Conservation (phyloP, 2,888 invertebrate genomes). For the Disparrhopalites patrizii region DNA sequence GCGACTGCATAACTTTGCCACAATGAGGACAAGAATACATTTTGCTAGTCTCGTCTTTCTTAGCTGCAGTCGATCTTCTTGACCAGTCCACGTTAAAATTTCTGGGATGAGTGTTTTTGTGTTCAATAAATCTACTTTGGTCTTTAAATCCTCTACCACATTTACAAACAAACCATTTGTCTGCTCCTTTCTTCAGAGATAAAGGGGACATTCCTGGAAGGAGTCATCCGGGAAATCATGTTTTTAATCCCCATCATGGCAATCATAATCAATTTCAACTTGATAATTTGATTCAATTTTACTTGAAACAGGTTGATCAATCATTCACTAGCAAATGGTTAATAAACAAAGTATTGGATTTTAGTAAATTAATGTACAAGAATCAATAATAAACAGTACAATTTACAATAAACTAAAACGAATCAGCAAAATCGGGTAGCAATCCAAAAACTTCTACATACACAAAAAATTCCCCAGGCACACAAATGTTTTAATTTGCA, state of each 20-base stretch:
- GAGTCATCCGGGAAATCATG: background rate
- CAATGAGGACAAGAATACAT: constrained; percentile 16
- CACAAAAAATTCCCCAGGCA: too few relatives aligned
- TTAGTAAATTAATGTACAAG: too few relatives aligned
- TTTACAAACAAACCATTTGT: constrained; percentile 15
- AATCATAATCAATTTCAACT: too few relatives aligned
- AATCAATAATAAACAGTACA: too few relatives aligned
- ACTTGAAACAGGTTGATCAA: too few relatives aligned
- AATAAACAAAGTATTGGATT: too few relatives aligned
- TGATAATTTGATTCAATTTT: too few relatives aligned
- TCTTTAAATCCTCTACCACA: constrained; percentile 15
- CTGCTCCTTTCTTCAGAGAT: constrained; percentile 1
- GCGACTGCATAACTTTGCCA: background rate
- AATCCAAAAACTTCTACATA: too few relatives aligned
- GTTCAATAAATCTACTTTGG: background rate
- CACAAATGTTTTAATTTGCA: too few relatives aligned
- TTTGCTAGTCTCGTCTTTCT: background rate
- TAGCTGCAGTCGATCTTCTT: background rate
- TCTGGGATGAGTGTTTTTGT: constrained; percentile 9
- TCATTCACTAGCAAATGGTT: too few relatives aligned
- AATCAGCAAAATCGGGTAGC: too few relatives aligned
- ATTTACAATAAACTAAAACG: too few relatives aligned
- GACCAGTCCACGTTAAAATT: constrained; percentile 11
- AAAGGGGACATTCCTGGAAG: constrained; percentile 11
- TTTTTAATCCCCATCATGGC: background rate